phyloP scores from a whole-genome alignment of 2,888 invertebrate species.

The Phrixothrix hirtus region DNA sequence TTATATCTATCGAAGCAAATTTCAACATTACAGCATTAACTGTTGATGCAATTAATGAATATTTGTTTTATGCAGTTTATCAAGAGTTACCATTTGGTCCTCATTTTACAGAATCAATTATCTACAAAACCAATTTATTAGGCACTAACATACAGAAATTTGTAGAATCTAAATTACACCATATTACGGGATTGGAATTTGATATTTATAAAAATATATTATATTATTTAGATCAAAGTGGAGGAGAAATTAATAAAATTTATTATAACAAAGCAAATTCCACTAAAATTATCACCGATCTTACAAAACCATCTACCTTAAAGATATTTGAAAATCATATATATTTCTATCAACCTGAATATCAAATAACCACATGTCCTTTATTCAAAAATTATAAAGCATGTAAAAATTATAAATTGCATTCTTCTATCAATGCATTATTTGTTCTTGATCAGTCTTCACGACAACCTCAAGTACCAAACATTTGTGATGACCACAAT shows the following conservation, averaged over 20 bases:
- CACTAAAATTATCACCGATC: conserved; percentile 55
- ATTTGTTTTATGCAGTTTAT: conserved; percentile 63
- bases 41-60: conserved; percentile 65
- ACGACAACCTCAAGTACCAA: conserved; percentile 58
- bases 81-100: conserved; percentile 55
- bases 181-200: conserved; percentile 55
- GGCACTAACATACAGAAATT: conserved; percentile 59
- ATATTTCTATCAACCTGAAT: conserved; percentile 68
- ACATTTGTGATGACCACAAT: conserved; percentile 56
- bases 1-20: conserved; percentile 60
- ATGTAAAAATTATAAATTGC: conserved; percentile 58
- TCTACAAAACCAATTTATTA: conserved; percentile 61
- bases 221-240: conserved; percentile 75
- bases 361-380: conserved; percentile 64
- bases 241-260: conserved; percentile 58
- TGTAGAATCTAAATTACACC: conserved; percentile 41
- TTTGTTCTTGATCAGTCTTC: conserved; percentile 62
- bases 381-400: conserved; percentile 57
- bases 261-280: conserved; percentile 58
- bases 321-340: conserved; percentile 76
- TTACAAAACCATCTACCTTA: conserved; percentile 65
- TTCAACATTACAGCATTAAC: conserved; percentile 63
- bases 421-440: conserved; percentile 56
- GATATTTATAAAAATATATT: conserved; percentile 65
- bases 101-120: conserved; percentile 55